phyloP scores from a whole-genome alignment of 2,113 vertebrate species.

The Morone chrysops region DNA sequence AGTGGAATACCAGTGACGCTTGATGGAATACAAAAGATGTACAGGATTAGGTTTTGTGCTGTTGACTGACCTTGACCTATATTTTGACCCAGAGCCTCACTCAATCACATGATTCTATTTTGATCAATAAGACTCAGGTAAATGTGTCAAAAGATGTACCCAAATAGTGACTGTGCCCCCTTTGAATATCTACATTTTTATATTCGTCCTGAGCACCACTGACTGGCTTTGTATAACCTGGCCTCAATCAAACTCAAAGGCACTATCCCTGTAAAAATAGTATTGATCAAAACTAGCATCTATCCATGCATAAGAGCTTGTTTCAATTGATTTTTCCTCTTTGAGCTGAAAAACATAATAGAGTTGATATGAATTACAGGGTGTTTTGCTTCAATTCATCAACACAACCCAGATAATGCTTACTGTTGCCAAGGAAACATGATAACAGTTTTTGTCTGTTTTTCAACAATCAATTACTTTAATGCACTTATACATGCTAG shows the following conservation, averaged over 20 bases:
- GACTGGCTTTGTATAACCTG: conserved; percentile 69
- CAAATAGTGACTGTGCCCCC: conserved; percentile 48
- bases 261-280: conserved; percentile 80
- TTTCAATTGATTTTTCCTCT: conserved; percentile 86
- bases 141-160: conserved; percentile 52
- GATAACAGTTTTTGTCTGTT: conserved; percentile 90
- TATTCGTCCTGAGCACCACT: conserved; percentile 32
- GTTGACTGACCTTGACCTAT: conserved; percentile 84
- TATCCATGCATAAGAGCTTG: conserved; percentile 81
- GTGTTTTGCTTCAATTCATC: conserved; percentile 91
- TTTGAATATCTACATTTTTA: conserved; percentile 56
- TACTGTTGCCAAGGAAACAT: conserved; percentile 89
- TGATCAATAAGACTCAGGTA: conserved; percentile 72
- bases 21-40: conserved; percentile 78
- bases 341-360: conserved; percentile 80
- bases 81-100: conserved; percentile 76
- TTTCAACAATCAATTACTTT: conserved; percentile 93
- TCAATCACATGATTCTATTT: conserved; percentile 74
- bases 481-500: conserved; percentile 79
- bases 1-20: conserved; percentile 76
- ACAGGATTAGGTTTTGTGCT: conserved; percentile 72
- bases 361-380: conserved; percentile 89
- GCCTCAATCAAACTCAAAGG: conserved; percentile 78
- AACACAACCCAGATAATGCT: conserved; percentile 89
- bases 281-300: conserved; percentile 85